phyloP scores from a whole-genome alignment of 2,797 vertebrate genomes.

The Crenuchus spilurus region DNA sequence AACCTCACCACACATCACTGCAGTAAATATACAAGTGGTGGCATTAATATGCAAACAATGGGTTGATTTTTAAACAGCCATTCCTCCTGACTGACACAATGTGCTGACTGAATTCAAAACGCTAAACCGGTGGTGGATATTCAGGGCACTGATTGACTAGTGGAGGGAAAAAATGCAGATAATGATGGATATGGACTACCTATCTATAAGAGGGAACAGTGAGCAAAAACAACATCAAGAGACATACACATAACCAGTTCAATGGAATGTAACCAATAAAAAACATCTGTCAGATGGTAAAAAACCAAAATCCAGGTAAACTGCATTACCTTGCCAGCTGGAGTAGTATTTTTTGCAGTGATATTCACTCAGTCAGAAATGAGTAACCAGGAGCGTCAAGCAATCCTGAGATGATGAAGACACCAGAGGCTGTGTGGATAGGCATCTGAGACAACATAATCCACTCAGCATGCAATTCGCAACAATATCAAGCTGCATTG shows the following conservation, averaged over 20 bases:
- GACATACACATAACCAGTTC: not conserved
- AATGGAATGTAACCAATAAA: not conserved
- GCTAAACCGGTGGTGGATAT: too few relatives aligned
- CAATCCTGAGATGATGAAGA: conserved; percentile 6
- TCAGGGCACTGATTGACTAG: not conserved
- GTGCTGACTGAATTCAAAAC: too few relatives aligned
- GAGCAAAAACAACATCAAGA: not conserved
- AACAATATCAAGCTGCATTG: conserved; percentile 28
- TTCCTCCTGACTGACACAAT: too few relatives aligned
- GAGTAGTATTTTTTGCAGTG: conserved; percentile 4
- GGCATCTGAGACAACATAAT: conserved; percentile 35
- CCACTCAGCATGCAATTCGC: conserved; percentile 36
- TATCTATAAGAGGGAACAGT: not conserved
- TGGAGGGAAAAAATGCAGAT: not conserved
- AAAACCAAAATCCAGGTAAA: not conserved
- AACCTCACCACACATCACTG: too few relatives aligned
- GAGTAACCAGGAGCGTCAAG: conserved; percentile 6
- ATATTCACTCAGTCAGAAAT: conserved; percentile 32
- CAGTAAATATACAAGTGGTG: too few relatives aligned
- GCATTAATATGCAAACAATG: too few relatives aligned
- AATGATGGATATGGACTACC: not conserved
- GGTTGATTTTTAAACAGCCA: too few relatives aligned
- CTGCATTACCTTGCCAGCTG: not conserved
- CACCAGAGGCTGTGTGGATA: not conserved
- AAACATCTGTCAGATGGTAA: not conserved